Evolutionary conservation across 2,113 vertebrate genomes (phyloP).

Genomic region (Scatophagus argus): DNA sequence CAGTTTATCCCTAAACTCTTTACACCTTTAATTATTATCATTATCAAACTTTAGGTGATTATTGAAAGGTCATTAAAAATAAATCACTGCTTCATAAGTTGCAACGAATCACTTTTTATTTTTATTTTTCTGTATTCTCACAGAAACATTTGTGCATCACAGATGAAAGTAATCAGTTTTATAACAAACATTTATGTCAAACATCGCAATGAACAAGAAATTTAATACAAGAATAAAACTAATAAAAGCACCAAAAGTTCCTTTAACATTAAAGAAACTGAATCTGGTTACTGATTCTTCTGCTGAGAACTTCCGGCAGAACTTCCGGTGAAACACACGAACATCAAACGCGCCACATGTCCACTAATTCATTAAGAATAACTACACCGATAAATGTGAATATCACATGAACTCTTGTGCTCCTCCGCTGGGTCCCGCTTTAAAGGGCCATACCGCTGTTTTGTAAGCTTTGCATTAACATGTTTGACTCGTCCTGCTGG

Average conservation of each 20-base stretch:
- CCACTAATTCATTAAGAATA: not conserved
- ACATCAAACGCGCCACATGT: not conserved
- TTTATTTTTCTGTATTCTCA: not conserved
- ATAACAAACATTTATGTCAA: not conserved
- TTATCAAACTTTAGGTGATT: too few relatives aligned
- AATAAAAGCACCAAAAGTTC: conserved; percentile 19
- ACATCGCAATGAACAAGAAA: not conserved
- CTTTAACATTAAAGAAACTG: conserved; percentile 15
- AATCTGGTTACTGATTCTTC: not conserved
- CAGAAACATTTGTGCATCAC: too few relatives aligned
- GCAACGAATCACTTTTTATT: not conserved
- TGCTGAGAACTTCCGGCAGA: conserved; percentile 1
- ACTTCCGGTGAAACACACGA: not conserved
- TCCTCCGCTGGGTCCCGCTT: too few relatives aligned
- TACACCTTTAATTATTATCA: too few relatives aligned
- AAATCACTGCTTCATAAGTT: not conserved
- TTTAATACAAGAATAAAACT: not conserved
- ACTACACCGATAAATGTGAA: conserved; percentile 9
- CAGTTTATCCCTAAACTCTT: too few relatives aligned
- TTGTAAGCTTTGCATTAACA: not conserved
- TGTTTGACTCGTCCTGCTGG: not conserved
- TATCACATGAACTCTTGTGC: conserved; percentile 14
- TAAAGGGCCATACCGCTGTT: not conserved
- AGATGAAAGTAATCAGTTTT: too few relatives aligned
- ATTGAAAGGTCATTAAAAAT: too few relatives aligned